Conservation (phyloP, 2,113 vertebrate species). For the Gasterosteus nipponicus region DNA sequence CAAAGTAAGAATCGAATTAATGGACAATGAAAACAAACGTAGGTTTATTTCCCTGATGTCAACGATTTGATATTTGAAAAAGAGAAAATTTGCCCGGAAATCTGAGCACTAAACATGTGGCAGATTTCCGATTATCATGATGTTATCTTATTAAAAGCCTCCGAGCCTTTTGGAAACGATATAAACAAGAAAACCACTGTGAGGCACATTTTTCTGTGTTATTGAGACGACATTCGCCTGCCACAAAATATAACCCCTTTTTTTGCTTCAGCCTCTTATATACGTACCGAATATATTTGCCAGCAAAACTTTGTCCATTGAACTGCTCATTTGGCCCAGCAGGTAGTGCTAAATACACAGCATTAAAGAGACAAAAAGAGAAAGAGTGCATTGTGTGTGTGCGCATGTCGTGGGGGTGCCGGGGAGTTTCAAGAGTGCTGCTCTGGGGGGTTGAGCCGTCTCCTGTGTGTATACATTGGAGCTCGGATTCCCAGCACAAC, state of each 20-base stretch:
- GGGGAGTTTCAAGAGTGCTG: slow-evolving; percentile 67
- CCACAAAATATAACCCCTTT: slow-evolving; percentile 29
- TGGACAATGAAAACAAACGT: not conserved
- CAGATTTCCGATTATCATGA: not conserved
- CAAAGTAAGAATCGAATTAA: not conserved
- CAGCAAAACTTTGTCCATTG: not conserved
- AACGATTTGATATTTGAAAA: not conserved
- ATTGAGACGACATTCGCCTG: not conserved
- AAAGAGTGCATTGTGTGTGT: not conserved
- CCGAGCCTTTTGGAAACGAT: not conserved
- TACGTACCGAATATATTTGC: not conserved
- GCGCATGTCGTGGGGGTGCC: slow-evolving; percentile 22
- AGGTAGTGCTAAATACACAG: slow-evolving; percentile 79
- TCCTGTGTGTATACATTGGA: slow-evolving; percentile 89
- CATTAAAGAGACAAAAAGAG: not conserved
- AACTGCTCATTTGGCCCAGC: slow-evolving; percentile 65
- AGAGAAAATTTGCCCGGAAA: not conserved
- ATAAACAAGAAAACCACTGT: not conserved
- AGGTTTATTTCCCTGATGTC: not conserved
- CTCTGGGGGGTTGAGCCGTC: slow-evolving; percentile 84
- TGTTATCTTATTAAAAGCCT: not conserved
- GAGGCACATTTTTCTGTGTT: slow-evolving; percentile 19
- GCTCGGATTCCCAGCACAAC: slow-evolving; percentile 91
- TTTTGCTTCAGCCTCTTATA: slow-evolving; percentile 16
- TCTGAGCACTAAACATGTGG: not conserved